phyloP scores from a whole-genome alignment of 2,113 vertebrate genomes.

The Drymodes brunneopygia region DNA sequence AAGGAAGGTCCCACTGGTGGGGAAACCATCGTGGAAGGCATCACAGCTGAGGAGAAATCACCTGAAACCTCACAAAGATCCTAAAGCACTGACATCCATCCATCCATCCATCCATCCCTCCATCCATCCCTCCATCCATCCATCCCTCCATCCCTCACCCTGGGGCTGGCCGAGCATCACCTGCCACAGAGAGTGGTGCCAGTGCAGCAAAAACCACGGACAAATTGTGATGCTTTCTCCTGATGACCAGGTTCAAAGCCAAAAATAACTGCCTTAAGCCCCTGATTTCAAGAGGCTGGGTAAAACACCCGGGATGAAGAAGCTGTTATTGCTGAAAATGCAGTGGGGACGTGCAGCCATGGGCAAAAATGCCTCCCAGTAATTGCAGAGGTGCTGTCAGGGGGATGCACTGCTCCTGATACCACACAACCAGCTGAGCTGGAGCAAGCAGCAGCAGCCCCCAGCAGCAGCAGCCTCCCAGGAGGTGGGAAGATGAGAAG shows the following conservation, averaged over 20 bases:
- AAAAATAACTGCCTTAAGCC: neutral
- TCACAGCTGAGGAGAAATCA: neutral
- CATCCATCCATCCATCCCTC: neutral
- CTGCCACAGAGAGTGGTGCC: neutral
- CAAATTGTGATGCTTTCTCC: neutral
- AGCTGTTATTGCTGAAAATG: neutral
- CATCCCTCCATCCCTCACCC: neutral
- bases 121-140: neutral
- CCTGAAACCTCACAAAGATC: neutral
- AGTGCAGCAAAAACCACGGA: neutral
- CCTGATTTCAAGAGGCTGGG: neutral
- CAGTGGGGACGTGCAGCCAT: neutral
- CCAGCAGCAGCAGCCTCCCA: neutral
- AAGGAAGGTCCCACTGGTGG: neutral
- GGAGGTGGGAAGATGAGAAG: neutral
- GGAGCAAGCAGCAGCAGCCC: neutral
- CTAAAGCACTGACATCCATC: neutral
- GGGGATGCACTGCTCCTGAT: neutral
- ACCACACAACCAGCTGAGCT: neutral
- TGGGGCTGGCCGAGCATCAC: rapidly evolving
- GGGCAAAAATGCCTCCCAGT: neutral
- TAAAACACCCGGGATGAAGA: neutral
- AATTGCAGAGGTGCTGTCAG: neutral
- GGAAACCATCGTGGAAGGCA: rapidly evolving
- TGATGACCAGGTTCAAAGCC: neutral